Conservation (phyloP, 2,888 invertebrate species). For the Sturmia bella region DNA sequence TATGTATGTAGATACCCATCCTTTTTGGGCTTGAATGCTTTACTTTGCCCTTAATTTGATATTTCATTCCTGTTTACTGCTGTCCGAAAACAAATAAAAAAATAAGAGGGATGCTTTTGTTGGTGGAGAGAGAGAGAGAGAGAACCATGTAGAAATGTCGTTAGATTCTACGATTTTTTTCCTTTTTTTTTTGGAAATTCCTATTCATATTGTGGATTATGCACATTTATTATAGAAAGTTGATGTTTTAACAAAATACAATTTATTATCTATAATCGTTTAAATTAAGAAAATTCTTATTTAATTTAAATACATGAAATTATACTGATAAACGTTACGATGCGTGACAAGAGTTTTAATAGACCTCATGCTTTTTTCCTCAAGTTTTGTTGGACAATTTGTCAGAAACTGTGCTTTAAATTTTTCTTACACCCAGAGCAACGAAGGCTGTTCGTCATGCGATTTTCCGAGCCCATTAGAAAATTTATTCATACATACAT, state of each 20-base stretch:
- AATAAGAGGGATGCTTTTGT: neutral
- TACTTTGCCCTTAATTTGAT: conserved; percentile 61
- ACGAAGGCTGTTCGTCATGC: too few relatives aligned
- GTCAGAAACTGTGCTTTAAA: too few relatives aligned
- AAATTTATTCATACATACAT: too few relatives aligned
- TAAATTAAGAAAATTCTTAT: conserved; percentile 1
- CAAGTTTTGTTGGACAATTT: too few relatives aligned
- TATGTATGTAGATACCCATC: neutral
- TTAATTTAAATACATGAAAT: conserved; percentile 3
- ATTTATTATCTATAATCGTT: conserved; percentile 26
- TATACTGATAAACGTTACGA: neutral
- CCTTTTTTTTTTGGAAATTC: too few relatives aligned
- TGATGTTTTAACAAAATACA: neutral
- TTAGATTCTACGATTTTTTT: neutral
- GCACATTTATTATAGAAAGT: neutral
- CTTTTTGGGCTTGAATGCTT: conserved; percentile 39
- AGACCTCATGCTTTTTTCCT: neutral
- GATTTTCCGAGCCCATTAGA: too few relatives aligned
- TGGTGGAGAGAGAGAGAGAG: too few relatives aligned
- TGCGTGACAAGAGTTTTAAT: neutral
- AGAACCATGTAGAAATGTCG: neutral
- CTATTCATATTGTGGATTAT: too few relatives aligned
- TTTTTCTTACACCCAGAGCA: too few relatives aligned
- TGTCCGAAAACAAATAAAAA: too few relatives aligned
- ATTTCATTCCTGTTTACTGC: conserved; percentile 14